Conservation (phyloP, 2,113 vertebrate species). For the Sorex fumeus region DNA sequence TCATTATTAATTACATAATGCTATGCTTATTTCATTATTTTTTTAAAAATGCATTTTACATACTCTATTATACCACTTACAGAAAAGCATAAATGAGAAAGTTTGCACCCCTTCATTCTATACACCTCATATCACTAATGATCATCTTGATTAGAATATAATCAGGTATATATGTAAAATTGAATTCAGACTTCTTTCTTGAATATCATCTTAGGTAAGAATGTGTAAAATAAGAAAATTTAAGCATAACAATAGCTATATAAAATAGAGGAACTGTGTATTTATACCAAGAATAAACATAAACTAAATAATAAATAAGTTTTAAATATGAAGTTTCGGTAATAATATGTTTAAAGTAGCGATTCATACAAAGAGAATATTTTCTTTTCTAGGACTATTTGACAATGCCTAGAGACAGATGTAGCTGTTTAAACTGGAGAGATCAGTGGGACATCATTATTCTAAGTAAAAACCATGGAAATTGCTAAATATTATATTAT, state of each 20-base stretch:
- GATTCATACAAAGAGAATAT: neutral
- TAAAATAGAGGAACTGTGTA: conserved; percentile 5
- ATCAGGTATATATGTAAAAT: neutral
- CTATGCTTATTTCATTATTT: too few relatives aligned
- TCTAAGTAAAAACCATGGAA: neutral
- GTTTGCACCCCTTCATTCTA: neutral
- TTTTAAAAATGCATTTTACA: conserved; percentile 14
- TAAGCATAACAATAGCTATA: neutral
- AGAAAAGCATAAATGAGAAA: conserved; percentile 25
- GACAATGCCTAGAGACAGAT: neutral
- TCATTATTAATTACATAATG: neutral
- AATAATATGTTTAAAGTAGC: neutral
- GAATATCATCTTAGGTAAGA: conserved; percentile 19
- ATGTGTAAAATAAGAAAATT: neutral
- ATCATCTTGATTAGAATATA: conserved; percentile 41
- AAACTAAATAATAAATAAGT: neutral
- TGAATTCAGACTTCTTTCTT: conserved; percentile 34
- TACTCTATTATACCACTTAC: neutral
- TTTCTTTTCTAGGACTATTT: neutral
- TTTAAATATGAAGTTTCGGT: neutral
- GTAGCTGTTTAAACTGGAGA: neutral
- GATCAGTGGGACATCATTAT: neutral
- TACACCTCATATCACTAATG: conserved; percentile 9
- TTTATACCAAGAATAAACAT: neutral
- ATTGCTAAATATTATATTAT: neutral